Conservation (phyloP, 2,888 invertebrate species). For the Venusia cambrica region DNA sequence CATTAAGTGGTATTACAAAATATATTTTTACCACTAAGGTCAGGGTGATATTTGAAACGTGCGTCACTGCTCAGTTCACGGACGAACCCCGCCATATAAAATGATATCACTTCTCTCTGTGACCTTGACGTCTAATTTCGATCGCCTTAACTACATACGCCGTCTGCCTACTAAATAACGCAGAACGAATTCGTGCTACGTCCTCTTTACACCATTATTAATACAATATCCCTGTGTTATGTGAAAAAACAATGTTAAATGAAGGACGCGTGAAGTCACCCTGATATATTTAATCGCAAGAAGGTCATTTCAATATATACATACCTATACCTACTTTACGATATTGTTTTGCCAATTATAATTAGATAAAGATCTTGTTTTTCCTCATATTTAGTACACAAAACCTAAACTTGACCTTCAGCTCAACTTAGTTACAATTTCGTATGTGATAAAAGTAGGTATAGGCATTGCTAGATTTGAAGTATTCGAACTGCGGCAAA, state of each 20-base stretch:
- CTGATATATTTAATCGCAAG: slow-evolving; percentile 25
- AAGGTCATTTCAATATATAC: slow-evolving; percentile 27
- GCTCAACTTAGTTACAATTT: no score
- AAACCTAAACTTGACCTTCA: not conserved
- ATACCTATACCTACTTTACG: slow-evolving; percentile 18
- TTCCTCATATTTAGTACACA: slow-evolving; percentile 1
- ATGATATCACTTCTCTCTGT: slow-evolving; percentile 68
- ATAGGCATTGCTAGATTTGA: no score
- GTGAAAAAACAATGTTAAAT: slow-evolving; percentile 27
- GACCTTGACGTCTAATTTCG: slow-evolving; percentile 75
- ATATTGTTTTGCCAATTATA: slow-evolving; percentile 20
- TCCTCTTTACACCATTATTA: slow-evolving; percentile 29
- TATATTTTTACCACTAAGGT: slow-evolving; percentile 68
- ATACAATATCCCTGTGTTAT: slow-evolving; percentile 25
- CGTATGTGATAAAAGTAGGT: no score
- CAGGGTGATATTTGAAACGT: slow-evolving; percentile 71
- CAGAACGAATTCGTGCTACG: slow-evolving; percentile 30
- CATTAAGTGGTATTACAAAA: slow-evolving; percentile 49
- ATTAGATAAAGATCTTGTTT: slow-evolving; percentile 8
- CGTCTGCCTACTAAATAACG: slow-evolving; percentile 65
- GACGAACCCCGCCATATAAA: slow-evolving; percentile 70
- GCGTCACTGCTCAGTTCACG: slow-evolving; percentile 77
- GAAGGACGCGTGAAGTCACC: slow-evolving; percentile 31
- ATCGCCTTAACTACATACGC: slow-evolving; percentile 70
- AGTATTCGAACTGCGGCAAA: no score